phyloP scores from a whole-genome alignment of 2,113 vertebrate genomes.

The Ptychochromis oligacanthus region DNA sequence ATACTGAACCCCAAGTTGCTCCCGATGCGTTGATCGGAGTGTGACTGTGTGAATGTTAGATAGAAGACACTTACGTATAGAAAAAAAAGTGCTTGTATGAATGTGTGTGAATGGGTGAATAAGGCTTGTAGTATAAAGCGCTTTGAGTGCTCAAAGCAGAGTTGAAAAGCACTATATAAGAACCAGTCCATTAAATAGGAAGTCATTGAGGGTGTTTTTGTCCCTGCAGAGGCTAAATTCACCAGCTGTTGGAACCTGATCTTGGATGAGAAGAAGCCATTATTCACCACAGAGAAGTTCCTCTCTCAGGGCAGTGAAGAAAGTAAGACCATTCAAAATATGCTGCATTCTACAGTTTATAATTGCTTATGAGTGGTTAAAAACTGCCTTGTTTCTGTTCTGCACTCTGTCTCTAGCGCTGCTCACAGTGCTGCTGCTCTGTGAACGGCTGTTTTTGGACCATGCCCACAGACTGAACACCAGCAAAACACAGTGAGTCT shows the following conservation, averaged over 20 bases:
- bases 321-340: constrained; percentile 78
- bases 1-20: no score
- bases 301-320: constrained; percentile 89
- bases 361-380: not conserved
- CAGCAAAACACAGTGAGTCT: constrained; percentile 91
- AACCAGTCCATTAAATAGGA: no score
- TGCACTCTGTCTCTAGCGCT: constrained; percentile 62
- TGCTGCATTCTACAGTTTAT: not conserved
- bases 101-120: no score
- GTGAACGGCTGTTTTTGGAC: constrained; percentile 92
- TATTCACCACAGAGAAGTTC: constrained; percentile 97
- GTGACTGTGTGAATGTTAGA: no score
- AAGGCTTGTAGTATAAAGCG: no score
- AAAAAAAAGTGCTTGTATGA: no score
- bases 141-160: no score
- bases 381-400: not conserved
- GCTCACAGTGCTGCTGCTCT: constrained; percentile 87
- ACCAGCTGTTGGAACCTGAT: constrained; percentile 90
- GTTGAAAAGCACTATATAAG: no score
- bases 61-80: no score
- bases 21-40: no score
- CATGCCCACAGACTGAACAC: constrained; percentile 86
- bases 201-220: not conserved
- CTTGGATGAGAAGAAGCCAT: constrained; percentile 93
- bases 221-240: constrained; percentile 87